Evolutionary conservation across 2,797 vertebrate genomes (phyloP).

Genomic region (Pangasius mekongensis): DNA sequence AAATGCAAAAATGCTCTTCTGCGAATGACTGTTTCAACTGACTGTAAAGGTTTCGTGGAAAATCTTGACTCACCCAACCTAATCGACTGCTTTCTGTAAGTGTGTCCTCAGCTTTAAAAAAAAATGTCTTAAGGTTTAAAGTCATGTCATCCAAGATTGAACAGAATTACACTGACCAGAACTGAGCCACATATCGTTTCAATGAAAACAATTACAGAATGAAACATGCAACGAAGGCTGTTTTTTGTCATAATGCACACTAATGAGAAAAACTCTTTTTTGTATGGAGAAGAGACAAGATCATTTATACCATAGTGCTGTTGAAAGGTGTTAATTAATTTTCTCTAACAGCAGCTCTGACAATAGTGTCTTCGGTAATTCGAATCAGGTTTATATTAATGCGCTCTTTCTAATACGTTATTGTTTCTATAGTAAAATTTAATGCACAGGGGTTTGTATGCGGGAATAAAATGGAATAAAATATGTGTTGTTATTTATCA

Average conservation of each 20-base stretch:
- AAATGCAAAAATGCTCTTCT: constrained; percentile 16
- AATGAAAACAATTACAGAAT: constrained; percentile 4
- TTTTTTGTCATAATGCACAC: background rate
- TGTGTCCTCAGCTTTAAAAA: background rate
- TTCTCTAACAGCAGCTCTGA: background rate
- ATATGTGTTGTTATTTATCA: background rate
- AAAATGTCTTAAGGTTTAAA: background rate
- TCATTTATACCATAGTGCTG: background rate
- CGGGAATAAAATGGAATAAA: background rate
- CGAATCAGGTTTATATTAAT: background rate
- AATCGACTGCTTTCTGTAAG: background rate
- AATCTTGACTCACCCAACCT: background rate
- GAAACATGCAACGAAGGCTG: background rate
- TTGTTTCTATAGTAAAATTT: background rate
- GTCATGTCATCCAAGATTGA: background rate
- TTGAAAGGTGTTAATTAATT: background rate
- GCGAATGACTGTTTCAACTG: constrained; percentile 1
- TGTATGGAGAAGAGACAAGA: background rate
- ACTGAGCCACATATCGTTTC: background rate
- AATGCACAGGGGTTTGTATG: background rate
- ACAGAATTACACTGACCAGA: background rate
- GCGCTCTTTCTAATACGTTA: background rate
- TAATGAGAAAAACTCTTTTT: background rate
- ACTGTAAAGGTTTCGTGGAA: constrained; percentile 23
- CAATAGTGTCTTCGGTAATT: background rate